These are phyloP conservation scores for Alexandromys oeconomus DNA, from an alignment of 2,797 vertebrate genomes.

Conservation along the genomic window DNA sequence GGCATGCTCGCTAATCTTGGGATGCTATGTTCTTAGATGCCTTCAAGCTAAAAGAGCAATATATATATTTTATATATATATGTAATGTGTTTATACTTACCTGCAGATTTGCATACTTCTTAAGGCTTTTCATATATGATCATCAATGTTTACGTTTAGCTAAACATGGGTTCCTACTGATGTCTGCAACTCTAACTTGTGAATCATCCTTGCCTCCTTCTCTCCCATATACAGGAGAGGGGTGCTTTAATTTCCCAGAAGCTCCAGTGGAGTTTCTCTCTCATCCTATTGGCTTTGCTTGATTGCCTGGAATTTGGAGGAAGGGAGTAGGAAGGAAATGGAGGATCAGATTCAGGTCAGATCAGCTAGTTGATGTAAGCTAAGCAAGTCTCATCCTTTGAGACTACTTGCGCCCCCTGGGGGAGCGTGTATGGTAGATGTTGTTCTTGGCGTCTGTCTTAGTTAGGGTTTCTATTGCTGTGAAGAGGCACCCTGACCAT, in stretches of 20 bases:
- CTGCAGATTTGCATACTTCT: neutral
- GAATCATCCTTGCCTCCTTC: neutral
- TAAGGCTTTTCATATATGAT: neutral
- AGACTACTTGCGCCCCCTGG: neutral
- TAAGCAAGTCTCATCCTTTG: neutral
- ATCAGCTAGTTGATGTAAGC: neutral
- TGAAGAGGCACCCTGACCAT: neutral
- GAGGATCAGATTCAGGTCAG: neutral
- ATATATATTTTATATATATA: neutral
- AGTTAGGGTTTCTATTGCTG: neutral
- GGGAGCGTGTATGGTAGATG: accelerated
- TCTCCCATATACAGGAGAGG: neutral
- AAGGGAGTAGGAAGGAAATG: neutral
- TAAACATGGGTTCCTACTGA: neutral
- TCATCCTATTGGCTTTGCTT: neutral
- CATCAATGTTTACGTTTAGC: neutral
- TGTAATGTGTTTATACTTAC: neutral
- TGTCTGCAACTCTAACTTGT: neutral
- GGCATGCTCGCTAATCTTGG: neutral
- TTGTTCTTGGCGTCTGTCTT: neutral
- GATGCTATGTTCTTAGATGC: neutral
- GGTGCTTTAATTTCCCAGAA: neutral
- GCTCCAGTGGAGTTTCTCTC: neutral
- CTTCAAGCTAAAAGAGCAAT: neutral
- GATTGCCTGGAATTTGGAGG: neutral